Evolutionary conservation across 2,797 vertebrate genomes (phyloP), one percentile per base, ranked within the genome.

Genomic region (Sebastes reedi): DNA sequence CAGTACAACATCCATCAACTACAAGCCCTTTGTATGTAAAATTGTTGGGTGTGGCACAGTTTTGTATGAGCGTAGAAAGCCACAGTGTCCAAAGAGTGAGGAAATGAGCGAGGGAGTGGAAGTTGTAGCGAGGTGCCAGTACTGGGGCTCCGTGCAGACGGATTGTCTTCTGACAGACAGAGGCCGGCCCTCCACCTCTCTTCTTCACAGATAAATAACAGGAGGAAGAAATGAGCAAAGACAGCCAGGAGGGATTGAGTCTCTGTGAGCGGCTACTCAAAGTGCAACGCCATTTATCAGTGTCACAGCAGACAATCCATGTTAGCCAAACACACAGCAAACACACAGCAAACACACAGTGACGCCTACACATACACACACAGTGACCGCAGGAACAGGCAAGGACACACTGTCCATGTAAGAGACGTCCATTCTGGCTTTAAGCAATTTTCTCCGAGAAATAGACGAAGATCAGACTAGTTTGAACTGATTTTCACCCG

Each of bases 261-360:
- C 84, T 81, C 83, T 36, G 77, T 70, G 83, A 85, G 77, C 75
- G 52, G 67, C 82, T 82, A 66, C 84, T 91, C 85, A 87, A 85
- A 87, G 88, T 91, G 80, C 84, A 75, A 61, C 24, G 67, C 83
- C 87, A 92, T 95, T 93, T 87, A 93, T 96, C 94, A 94, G 86
- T 90, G 93, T 94, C 92, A 91, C 58, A 32, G 83, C 83, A 85
- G 84, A 89, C 89, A 77, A 82, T 86, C 77, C 75, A 24, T 64
- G 75, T 75, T 75, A 62, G 75, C 58, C 50, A 79, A 89, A 79
- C 83, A 66, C 82, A 80, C 64, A 14, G 67, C 50, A 79, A 89
- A 79, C 83, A 66, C 82, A 80, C 64, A 14, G 67, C 36, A 79
- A 82, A 80, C 65, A 80, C 78, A 86, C 60, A 65, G 27, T 55